Percentiles rank a stretch among this genome's conserved stretches.
Evolutionary conservation across 2,888 invertebrate genomes (phyloP).

Genomic region (Scelioninae gen. 2): DNA sequence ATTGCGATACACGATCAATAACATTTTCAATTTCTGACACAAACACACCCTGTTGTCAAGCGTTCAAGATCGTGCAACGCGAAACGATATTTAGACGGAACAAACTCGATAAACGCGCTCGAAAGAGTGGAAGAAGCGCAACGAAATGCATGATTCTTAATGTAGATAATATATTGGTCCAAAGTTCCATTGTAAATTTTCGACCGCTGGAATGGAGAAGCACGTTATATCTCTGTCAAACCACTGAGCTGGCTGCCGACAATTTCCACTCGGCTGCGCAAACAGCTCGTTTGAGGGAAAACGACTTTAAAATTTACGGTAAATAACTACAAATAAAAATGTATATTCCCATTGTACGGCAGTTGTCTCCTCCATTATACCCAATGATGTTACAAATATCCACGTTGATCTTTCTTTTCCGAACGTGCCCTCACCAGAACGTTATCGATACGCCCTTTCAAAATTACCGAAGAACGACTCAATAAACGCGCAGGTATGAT

Average conservation of each 20-base stretch:
- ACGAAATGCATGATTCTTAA: too few species aligned
- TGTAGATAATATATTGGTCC: neutral
- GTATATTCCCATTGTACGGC: conserved; percentile 3
- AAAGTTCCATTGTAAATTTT: neutral
- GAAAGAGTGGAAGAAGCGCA: too few species aligned
- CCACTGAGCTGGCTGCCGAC: neutral
- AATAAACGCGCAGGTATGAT: conserved; percentile 34
- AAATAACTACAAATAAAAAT: conserved; percentile 12
- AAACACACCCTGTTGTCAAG: too few species aligned
- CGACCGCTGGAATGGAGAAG: neutral
- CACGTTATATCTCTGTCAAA: neutral
- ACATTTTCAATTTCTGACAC: too few species aligned
- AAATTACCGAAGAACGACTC: conserved; percentile 29
- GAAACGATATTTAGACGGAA: too few species aligned
- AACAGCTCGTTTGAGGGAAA: conserved; percentile 5
- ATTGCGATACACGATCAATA: too few species aligned
- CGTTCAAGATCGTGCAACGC: too few species aligned
- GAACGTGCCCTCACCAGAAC: conserved; percentile 7
- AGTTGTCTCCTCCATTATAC: conserved; percentile 33
- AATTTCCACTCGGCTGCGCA: neutral
- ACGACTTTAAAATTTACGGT: conserved; percentile 31
- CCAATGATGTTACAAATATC: conserved; percentile 40
- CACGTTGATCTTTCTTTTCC: conserved; percentile 15
- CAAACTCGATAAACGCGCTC: too few species aligned
- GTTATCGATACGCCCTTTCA: conserved; percentile 33